Conservation (phyloP, 1,140 invertebrate genomes). For the Scaptomyza graminum region DNA sequence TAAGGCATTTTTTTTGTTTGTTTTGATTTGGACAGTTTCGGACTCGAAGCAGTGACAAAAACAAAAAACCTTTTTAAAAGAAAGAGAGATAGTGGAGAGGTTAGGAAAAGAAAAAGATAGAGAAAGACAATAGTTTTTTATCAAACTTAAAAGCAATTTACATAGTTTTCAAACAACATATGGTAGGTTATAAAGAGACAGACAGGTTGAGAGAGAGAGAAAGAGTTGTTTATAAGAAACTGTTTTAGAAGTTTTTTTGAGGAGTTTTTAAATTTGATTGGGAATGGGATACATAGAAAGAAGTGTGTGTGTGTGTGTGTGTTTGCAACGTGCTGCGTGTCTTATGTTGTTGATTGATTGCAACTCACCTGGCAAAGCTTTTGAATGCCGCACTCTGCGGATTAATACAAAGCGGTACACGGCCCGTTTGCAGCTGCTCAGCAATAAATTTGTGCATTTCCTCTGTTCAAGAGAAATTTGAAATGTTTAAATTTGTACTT, state of each 20-base stretch:
- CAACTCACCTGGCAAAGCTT: slow-evolving; percentile 98
- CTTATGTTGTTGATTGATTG: slow-evolving; percentile 13
- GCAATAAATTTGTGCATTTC: slow-evolving; percentile 99
- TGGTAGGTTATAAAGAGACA: slow-evolving; percentile 10
- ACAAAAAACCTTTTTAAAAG: slow-evolving; percentile 15
- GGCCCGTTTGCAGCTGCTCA: slow-evolving; percentile 96
- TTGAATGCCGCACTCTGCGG: slow-evolving; percentile 99
- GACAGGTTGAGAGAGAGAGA: slow-evolving; percentile 14
- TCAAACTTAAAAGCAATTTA: slow-evolving; percentile 43
- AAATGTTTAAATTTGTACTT: not conserved
- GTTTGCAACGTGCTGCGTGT: slow-evolving; percentile 27
- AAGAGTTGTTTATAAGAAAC: slow-evolving; percentile 3
- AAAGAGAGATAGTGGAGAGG: slow-evolving; percentile 1
- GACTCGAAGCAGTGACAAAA: slow-evolving; percentile 40
- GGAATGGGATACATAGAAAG: not conserved
- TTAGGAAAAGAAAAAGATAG: no score
- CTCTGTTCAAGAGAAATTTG: slow-evolving; percentile 87
- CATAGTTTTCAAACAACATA: slow-evolving; percentile 34
- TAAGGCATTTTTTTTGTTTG: not conserved
- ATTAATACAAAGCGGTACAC: slow-evolving; percentile 99
- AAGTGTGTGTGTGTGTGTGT: slow-evolving; percentile 1
- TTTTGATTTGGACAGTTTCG: slow-evolving; percentile 9
- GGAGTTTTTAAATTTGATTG: not conserved
- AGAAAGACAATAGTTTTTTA: no score
- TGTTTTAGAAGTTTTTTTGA: not conserved